Evolutionary conservation across 2,113 vertebrate genomes (phyloP), one percentile per base, ranked within the genome.

Genomic region (Eubucco bourcierii): DNA sequence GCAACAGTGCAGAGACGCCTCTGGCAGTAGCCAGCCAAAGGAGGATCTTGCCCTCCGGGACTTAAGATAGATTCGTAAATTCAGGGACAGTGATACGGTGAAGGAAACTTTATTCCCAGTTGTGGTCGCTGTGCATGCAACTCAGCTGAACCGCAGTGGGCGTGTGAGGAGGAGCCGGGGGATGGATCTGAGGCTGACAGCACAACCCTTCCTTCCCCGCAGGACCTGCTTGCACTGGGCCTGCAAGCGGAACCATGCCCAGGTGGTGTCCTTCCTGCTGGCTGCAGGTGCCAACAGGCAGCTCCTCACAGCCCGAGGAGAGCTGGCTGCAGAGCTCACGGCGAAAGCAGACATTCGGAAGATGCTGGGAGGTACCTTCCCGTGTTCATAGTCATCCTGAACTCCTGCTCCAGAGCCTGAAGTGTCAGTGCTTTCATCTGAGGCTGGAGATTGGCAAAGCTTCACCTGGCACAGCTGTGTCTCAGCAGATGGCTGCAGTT

Each of bases 141-240:
- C 37, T 53, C 11, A 0, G 25, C 53, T 4, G 15, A n/a, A 23
- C n/a, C 4, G 7, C 63, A 46, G 15, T 2, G 1, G 17, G 60
- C 9, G 1, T 0, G 10, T 3, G 71, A 67, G 73, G n/a, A n/a
- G 58, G 31, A 65, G 20, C 19, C 0, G 1, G 46, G n/a, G 28
- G 0, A 5, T 2, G 12, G 37, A 16, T 33, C 19, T n/a, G 53
- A n/a, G 8, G 31, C 29, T 17, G 31, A 63, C 25, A 5, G 27
- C 33, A 47, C 59, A 31, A 25, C 28, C 27, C 27, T 10, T 60
- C 66, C 59, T 37, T 71, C 80, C 75, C 4, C 1, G 23, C 87
- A 99, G 99, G 99, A 99, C 98, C 1, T 98, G 98, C 59, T 94
- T 99, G 85, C 98, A 99, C 94, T 99, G 98, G 99, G 98, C 99